Percentiles rank a stretch among this genome's conserved stretches.
Evolutionary conservation across 2,888 invertebrate species (phyloP).

Genomic region (Lithosia quadra): DNA sequence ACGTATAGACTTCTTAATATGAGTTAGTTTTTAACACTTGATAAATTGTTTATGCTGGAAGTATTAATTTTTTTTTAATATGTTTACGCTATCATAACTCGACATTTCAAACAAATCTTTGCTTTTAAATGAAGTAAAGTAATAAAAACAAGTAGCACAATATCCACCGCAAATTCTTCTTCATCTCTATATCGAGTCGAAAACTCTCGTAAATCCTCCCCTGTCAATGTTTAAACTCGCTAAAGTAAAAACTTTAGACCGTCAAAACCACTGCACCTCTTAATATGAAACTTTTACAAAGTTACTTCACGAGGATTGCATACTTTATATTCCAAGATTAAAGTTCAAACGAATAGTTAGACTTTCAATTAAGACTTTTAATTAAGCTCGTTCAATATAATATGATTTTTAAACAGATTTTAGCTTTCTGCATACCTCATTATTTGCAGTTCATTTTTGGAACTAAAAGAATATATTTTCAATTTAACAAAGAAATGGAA

Average conservation of each 20-base stretch:
- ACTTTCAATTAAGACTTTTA: conserved; percentile 46
- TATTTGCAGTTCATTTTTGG: neutral
- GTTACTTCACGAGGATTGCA: conserved; percentile 44
- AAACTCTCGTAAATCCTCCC: conserved; percentile 66
- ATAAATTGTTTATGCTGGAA: neutral
- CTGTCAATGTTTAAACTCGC: conserved; percentile 71
- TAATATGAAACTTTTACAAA: conserved; percentile 59
- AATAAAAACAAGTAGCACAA: conserved; percentile 35
- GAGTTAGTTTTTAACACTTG: neutral
- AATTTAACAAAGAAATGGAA: no score
- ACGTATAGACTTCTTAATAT: neutral
- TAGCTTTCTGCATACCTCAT: neutral
- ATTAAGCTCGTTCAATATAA: conserved; percentile 34
- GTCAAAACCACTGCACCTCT: conserved; percentile 49
- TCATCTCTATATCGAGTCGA: conserved; percentile 55
- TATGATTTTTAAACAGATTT: neutral
- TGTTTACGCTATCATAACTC: neutral
- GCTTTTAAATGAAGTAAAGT: neutral
- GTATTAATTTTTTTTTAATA: no score
- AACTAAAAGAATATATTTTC: no score
- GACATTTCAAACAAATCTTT: neutral
- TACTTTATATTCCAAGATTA: conserved; percentile 45
- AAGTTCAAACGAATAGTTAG: conserved; percentile 44
- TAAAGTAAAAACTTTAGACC: conserved; percentile 64
- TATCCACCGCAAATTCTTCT: conserved; percentile 44